Evolutionary conservation across 2,113 vertebrate species (phyloP), one percentile per base, ranked within the genome.

Genomic region (Marmota monax): DNA sequence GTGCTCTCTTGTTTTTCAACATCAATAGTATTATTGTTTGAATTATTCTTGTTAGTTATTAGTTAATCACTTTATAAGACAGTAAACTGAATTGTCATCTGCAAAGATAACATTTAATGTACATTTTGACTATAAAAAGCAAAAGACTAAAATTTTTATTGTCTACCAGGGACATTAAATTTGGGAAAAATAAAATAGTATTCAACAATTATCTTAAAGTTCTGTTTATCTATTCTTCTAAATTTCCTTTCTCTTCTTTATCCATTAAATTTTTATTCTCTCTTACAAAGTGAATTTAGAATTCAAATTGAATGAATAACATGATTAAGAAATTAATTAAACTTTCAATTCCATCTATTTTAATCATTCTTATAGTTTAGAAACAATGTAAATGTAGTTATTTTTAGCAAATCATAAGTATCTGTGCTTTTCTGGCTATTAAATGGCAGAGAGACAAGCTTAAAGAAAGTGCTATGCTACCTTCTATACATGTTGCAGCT

Each of bases 291-390:
- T 82, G 37, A 96, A 70, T 13, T 92, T 17, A 86, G 5, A 3
- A 53, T 73, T n/a, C 56, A 92, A 82, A 83, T 63, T 14, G 27
- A 34, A 67, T 93, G n/a, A 91, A 65, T 90, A 85, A 88, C n/a
- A 70, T 63, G 23, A 25, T 63, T 63, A 63, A 63, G 22, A 94
- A 88, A 87, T 69, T 23, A 17, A 14, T 37, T 80, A 23, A 7
- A n/a, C 13, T 69, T 96, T 14, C 90, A 42, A 39, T 4, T 80
- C 0, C 34, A 29, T 45, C 4, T 53, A 51, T 84, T 95, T 70
- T 73, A 42, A n/a, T 56, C 39, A 53, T 70, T 79, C n/a, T 53
- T 16, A 51, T 39, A 42, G 82, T 63, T 70, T 73, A 58, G 51
- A 85, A 90, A 45, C 23, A 69, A 45, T 72, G 1, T 37, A 82